Evolutionary conservation across 2,888 invertebrate genomes (phyloP).

Genomic region (Protodeltote pygarga): DNA sequence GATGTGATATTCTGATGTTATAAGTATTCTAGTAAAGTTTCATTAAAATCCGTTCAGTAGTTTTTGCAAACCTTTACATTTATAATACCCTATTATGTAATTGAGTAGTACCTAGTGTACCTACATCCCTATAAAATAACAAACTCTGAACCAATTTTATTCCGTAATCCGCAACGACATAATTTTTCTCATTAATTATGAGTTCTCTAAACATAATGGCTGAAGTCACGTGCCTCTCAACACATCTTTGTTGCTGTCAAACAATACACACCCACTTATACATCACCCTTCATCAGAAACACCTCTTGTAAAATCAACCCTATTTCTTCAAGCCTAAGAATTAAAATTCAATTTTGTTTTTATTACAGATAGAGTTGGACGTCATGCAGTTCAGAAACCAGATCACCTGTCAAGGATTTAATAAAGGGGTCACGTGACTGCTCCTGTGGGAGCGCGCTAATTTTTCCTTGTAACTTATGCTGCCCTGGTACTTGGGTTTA

Average conservation of each 20-base stretch:
- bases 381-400: constrained; percentile 58
- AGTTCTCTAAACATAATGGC: constrained; percentile 61
- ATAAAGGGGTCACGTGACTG: constrained; percentile 61
- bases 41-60: too few relatives aligned
- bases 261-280: constrained; percentile 51
- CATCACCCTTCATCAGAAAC: constrained; percentile 3
- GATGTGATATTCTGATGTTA: too few relatives aligned
- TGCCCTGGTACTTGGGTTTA: constrained; percentile 36
- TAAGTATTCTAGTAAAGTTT: too few relatives aligned
- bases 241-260: constrained; percentile 60
- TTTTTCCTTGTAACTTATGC: constrained; percentile 20
- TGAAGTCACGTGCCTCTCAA: constrained; percentile 66
- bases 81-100: too few relatives aligned
- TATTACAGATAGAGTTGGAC: constrained; percentile 23
- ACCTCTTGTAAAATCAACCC: neutral
- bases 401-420: constrained; percentile 70
- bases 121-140: neutral
- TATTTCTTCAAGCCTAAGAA: neutral
- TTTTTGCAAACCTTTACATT: too few relatives aligned
- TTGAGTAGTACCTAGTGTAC: neutral
- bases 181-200: constrained; percentile 65
- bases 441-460: constrained; percentile 34
- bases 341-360: neutral
- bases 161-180: constrained; percentile 29
- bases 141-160: neutral